phyloP scores from a whole-genome alignment of 2,113 vertebrate genomes.

The Dasyurus viverrinus region DNA sequence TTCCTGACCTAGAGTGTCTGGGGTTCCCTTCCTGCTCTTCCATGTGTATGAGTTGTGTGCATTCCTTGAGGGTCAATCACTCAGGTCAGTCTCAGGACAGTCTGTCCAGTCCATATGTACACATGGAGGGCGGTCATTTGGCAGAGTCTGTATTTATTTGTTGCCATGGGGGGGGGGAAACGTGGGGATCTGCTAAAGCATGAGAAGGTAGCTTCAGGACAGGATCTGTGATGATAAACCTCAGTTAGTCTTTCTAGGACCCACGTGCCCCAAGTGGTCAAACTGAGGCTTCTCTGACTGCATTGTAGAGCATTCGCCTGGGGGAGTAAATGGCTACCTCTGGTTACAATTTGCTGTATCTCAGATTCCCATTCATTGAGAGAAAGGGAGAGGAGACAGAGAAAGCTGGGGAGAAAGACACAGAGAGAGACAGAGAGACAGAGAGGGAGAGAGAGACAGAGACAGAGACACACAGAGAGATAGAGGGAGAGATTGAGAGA shows the following conservation, averaged over 20 bases:
- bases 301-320: not conserved
- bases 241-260: not conserved
- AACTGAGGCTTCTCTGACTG: not conserved
- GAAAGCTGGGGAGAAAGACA: not conserved
- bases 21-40: not conserved
- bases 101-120: not conserved
- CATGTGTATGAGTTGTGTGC: not conserved
- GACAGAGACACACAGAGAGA: no score
- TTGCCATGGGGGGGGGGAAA: not conserved
- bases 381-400: not conserved
- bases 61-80: not conserved
- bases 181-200: not conserved
- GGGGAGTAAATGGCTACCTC: not conserved
- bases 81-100: not conserved
- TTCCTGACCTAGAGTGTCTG: not conserved
- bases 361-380: not conserved
- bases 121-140: not conserved
- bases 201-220: not conserved
- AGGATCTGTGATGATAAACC: not conserved
- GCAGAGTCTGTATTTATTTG: not conserved
- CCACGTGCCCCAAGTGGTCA: not conserved
- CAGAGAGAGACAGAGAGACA: not conserved
- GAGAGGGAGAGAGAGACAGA: fast-evolving
- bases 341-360: not conserved
- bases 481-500: no score